phyloP scores from a whole-genome alignment of 2,888 invertebrate species.

The Ichneumoninae sp. region DNA sequence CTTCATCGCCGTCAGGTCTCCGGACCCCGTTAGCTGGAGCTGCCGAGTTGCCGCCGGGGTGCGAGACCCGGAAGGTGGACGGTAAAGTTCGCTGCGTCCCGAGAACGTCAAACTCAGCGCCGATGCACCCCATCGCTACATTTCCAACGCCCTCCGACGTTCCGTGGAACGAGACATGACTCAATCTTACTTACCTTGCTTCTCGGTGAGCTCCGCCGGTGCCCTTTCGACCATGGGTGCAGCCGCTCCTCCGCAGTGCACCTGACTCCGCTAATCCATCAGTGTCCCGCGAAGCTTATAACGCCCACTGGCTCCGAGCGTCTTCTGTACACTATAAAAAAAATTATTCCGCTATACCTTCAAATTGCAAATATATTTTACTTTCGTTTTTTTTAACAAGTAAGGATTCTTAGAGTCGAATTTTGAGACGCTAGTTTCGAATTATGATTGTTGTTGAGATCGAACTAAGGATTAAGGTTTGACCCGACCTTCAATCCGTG shows the following conservation, averaged over 20 bases:
- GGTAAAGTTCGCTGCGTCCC: conserved; percentile 50
- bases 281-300: conserved; percentile 64
- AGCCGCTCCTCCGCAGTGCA: conserved; percentile 48
- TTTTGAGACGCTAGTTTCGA: too few species aligned
- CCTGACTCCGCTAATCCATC: conserved; percentile 72
- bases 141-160: conserved; percentile 39
- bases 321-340: not conserved
- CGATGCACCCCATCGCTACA: conserved; percentile 14
- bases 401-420: too few species aligned
- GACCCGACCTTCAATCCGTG: too few species aligned
- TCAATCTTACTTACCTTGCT: conserved; percentile 71
- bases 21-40: conserved; percentile 13
- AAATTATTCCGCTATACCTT: not conserved
- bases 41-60: not conserved
- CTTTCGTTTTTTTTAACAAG: not conserved
- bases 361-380: not conserved
- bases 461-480: too few species aligned
- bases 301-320: conserved; percentile 17
- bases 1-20: conserved; percentile 32
- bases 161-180: conserved; percentile 67
- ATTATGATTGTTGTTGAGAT: too few species aligned
- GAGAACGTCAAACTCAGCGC: conserved; percentile 54
- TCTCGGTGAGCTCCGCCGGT: conserved; percentile 29
- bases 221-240: conserved; percentile 58
- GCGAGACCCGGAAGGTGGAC: not conserved